These are phyloP conservation scores for Lepidurus apus DNA, from an alignment of 1,140 invertebrate species.

Conservation along the genomic window DNA sequence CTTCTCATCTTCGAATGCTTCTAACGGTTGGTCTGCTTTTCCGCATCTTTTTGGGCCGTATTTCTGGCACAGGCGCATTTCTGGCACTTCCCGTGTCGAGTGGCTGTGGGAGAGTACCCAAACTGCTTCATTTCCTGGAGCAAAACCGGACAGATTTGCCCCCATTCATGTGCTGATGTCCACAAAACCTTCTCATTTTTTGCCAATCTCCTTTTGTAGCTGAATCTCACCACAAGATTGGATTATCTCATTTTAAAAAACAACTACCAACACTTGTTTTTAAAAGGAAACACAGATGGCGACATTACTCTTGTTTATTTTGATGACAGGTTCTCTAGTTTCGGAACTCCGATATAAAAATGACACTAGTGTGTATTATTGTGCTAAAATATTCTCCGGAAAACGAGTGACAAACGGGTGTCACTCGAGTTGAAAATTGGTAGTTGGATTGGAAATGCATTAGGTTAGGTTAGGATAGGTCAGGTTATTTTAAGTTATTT, in stretches of 20 bases:
- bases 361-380: too few species aligned
- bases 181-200: neutral
- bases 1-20: neutral
- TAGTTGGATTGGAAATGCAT: too few species aligned
- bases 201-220: neutral
- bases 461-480: too few species aligned
- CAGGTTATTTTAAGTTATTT: too few species aligned
- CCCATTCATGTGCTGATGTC: neutral
- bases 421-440: too few species aligned
- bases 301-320: too few species aligned
- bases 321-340: too few species aligned
- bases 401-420: too few species aligned
- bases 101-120: neutral
- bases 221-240: neutral
- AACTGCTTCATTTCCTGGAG: slow-evolving; percentile 11
- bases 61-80: neutral
- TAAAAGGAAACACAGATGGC: neutral
- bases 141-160: neutral
- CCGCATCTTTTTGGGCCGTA: neutral
- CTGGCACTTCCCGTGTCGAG: neutral
- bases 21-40: neutral
- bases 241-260: neutral
- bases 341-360: too few species aligned
- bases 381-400: too few species aligned
- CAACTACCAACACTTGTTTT: neutral